Base-by-base conservation (phyloP, 2,113 vertebrate species). In the Seriola rivoliana region DNA sequence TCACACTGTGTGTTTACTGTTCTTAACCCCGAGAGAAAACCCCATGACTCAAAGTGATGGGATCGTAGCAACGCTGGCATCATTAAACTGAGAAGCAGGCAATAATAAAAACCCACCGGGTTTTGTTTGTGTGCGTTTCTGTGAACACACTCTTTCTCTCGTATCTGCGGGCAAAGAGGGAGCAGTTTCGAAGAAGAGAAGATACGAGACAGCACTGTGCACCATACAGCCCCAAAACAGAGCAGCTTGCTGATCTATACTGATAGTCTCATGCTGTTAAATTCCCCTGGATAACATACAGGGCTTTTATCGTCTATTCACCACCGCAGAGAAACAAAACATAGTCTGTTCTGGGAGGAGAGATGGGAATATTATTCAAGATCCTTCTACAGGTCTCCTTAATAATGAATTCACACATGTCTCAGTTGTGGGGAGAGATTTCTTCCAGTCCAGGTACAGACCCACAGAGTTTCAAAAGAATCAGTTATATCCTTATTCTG, bases 61-160 rank as follows among this genome's bases (percentile, higher is more conserved):
- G 73, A 79, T 72, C 74, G 40, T 71, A 79, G 70, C 80, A 79
- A 65, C 36, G n/a, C 12, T 73, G 80, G 38, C 76, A 76, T 89
- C 85, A 87, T 81, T 85, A 78, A 81, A 63, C 46, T 23, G 55
- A 76, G 66, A 55, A 0, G 40, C 38, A 29, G 73, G 54, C 72
- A 70, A 66, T 78, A 81, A 84, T 69, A 82, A 70, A 86, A 84
- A 58, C 29, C 71, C 63, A 66, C 71, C 58, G 81, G 83, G 66
- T 5, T 8, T 60, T 52, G 69, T 55, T 57, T 74, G n/a, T 78
- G 29, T 52, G 23, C 21, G 11, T 75, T 16, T 74, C 14, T 23
- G 34, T 38, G 46, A 48, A 73, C 66, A 70, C 58, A 63, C 52
- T 63, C 17, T 71, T 40, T 46, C 5, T 48, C n/a, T 71, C 40